Conservation (phyloP, 2,888 invertebrate genomes). For the Quadroppia sp. region DNA sequence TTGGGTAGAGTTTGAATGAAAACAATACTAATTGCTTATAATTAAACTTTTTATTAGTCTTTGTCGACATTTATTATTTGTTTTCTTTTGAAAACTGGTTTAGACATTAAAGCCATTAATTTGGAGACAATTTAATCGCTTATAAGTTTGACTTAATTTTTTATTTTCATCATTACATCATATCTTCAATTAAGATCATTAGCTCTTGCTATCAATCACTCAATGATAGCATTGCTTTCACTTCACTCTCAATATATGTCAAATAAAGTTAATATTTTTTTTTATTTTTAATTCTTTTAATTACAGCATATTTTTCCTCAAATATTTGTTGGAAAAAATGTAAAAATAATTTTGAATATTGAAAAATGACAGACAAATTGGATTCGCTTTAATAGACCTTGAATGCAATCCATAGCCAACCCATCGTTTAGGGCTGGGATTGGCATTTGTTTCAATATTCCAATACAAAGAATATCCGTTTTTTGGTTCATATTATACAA, state of each 20-base stretch:
- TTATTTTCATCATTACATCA: background rate
- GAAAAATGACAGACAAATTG: too few species aligned
- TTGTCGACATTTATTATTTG: background rate
- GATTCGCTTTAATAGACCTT: too few species aligned
- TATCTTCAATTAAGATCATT: conserved; percentile 20
- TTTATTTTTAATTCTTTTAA: background rate
- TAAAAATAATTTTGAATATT: too few species aligned
- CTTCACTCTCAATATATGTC: conserved; percentile 1
- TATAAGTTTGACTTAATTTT: background rate
- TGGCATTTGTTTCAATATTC: too few species aligned
- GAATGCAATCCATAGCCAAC: too few species aligned
- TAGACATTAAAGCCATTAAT: background rate
- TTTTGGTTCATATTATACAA: too few species aligned
- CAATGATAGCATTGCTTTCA: background rate
- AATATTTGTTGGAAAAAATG: too few species aligned
- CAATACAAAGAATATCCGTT: too few species aligned
- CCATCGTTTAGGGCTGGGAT: too few species aligned
- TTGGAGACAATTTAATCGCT: background rate
- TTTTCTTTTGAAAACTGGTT: background rate
- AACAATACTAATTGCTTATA: conserved; percentile 10
- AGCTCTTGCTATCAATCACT: background rate
- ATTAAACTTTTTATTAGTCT: background rate
- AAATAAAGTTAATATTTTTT: background rate
- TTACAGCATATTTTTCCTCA: too few species aligned
- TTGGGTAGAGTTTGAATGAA: background rate